Percentiles rank a stretch among this genome's conserved stretches.
Conservation (phyloP, 2,888 invertebrate genomes). For the Drosophila pegasa region DNA sequence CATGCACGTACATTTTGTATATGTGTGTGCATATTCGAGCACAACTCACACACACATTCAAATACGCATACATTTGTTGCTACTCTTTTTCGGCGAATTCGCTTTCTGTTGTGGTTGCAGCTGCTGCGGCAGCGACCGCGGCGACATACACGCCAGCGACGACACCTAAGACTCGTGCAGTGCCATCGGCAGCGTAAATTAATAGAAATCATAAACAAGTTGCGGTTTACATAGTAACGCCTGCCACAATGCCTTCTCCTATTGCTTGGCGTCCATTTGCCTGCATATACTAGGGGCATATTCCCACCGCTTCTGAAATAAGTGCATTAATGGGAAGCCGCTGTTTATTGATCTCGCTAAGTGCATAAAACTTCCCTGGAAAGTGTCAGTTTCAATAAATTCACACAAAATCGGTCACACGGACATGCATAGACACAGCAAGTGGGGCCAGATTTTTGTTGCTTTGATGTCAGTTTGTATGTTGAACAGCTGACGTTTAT, state of each 20-base stretch:
- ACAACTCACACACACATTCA: slow-evolving; percentile 6
- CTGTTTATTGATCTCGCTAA: background rate
- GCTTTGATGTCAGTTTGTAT: slow-evolving; percentile 14
- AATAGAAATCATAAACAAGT: slow-evolving; percentile 46
- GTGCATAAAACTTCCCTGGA: background rate
- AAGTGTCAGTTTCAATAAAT: background rate
- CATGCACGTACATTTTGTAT: slow-evolving; percentile 6
- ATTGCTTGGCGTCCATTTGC: slow-evolving; percentile 8
- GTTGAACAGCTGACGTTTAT: slow-evolving; percentile 51
- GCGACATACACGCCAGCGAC: slow-evolving; percentile 23
- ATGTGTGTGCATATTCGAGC: background rate
- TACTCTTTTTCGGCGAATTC: slow-evolving; percentile 59
- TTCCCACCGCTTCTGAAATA: background rate
- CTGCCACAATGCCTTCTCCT: slow-evolving; percentile 18
- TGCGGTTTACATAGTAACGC: slow-evolving; percentile 36
- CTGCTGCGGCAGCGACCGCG: slow-evolving; percentile 36
- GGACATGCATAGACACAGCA: background rate
- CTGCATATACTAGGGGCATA: background rate
- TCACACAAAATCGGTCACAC: background rate
- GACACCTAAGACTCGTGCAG: slow-evolving; percentile 33
- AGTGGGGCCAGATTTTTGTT: slow-evolving; percentile 15
- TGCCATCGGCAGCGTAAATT: slow-evolving; percentile 20
- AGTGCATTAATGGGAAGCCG: background rate
- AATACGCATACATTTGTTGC: slow-evolving; percentile 49
- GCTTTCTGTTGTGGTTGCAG: slow-evolving; percentile 57